These are phyloP conservation scores for Chelonoidis abingdonii DNA, from an alignment of 2,113 vertebrate genomes.

Conservation along the genomic window DNA sequence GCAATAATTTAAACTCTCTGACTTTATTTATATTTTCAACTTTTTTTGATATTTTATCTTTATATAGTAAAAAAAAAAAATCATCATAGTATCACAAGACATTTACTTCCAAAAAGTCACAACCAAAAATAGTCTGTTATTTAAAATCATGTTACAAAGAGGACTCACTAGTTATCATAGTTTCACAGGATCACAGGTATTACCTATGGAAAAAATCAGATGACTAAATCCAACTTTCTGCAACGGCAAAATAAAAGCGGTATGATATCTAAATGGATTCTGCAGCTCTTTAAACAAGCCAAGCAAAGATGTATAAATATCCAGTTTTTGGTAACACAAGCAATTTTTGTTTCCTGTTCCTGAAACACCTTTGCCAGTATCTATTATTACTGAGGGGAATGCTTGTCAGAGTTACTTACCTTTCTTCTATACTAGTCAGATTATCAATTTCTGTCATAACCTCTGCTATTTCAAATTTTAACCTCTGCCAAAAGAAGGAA, in stretches of 20 bases:
- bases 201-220: background rate
- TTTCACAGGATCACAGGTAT: background rate
- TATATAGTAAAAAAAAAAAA: background rate
- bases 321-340: background rate
- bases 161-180: rapidly evolving
- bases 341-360: conserved; percentile 1
- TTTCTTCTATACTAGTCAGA: conserved; percentile 94
- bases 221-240: background rate
- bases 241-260: background rate
- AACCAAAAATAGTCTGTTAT: background rate
- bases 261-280: background rate
- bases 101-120: background rate
- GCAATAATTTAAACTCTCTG: background rate
- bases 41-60: background rate
- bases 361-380: background rate
- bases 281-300: background rate
- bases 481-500: conserved; percentile 82
- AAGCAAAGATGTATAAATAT: background rate
- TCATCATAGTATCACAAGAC: background rate
- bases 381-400: background rate
- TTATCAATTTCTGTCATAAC: conserved; percentile 99
- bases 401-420: conserved; percentile 73
- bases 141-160: background rate
- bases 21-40: background rate
- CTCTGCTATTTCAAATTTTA: conserved; percentile 98